Conservation (phyloP, 1,140 invertebrate species). For the Eumaeus atala region DNA sequence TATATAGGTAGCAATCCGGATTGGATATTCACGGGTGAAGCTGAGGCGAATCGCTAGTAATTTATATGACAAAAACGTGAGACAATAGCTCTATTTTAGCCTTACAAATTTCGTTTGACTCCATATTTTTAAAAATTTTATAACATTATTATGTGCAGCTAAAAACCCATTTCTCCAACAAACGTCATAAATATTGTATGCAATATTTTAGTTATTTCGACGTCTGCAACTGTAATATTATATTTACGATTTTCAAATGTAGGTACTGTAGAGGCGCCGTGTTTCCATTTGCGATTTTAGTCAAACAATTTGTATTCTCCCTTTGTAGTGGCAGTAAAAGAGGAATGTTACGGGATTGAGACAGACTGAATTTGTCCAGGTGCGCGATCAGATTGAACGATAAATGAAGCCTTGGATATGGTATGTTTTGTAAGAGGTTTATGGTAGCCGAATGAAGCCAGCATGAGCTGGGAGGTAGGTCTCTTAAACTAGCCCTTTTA, state of each 20-base stretch:
- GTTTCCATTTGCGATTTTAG: constrained; percentile 51
- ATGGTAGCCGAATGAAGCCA: too few species aligned
- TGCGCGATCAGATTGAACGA: constrained; percentile 43
- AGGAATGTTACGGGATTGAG: constrained; percentile 32
- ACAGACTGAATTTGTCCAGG: constrained; percentile 46
- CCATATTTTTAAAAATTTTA: too few species aligned
- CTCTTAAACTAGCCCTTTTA: too few species aligned
- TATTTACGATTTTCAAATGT: constrained; percentile 42
- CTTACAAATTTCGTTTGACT: too few species aligned
- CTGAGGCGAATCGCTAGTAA: too few species aligned
- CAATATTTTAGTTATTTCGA: constrained; percentile 4
- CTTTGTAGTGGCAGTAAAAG: constrained; percentile 43
- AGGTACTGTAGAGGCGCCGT: constrained; percentile 21
- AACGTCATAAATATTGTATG: constrained; percentile 1
- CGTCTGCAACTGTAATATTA: constrained; percentile 13
- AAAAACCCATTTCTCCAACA: not conserved
- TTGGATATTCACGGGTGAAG: too few species aligned
- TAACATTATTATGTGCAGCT: not conserved
- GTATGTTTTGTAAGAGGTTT: too few species aligned
- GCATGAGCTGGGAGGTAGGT: constrained; percentile 23
- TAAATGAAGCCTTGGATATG: not conserved
- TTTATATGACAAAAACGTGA: too few species aligned
- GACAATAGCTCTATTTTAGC: too few species aligned
- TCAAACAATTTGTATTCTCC: constrained; percentile 58
- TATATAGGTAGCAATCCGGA: too few species aligned